phyloP scores from a whole-genome alignment of 2,888 invertebrate species.

The Achlya flavicornis region DNA sequence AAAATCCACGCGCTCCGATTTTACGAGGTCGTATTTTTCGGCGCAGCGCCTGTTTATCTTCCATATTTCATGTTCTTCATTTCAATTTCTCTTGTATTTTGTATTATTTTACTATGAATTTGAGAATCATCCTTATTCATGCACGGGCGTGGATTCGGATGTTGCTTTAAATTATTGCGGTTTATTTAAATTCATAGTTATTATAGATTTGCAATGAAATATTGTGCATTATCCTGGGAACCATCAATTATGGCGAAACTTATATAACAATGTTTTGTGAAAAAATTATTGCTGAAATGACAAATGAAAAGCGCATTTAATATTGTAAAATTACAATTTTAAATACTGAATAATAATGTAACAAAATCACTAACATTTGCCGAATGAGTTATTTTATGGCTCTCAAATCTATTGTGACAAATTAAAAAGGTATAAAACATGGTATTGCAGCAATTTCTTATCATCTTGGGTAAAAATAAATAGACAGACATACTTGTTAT shows the following conservation, averaged over 20 bases:
- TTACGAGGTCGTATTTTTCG: slow-evolving; percentile 67
- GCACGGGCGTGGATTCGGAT: not conserved
- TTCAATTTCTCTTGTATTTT: slow-evolving; percentile 53
- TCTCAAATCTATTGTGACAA: too few relatives aligned
- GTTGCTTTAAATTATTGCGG: slow-evolving; percentile 6
- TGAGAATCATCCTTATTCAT: slow-evolving; percentile 11
- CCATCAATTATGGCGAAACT: not conserved
- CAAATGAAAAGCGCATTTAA: not conserved
- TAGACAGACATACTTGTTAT: too few relatives aligned
- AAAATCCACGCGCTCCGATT: slow-evolving; percentile 53
- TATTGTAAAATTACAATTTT: too few relatives aligned
- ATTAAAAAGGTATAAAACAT: too few relatives aligned
- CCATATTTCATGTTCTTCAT: slow-evolving; percentile 57
- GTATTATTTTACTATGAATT: slow-evolving; percentile 16
- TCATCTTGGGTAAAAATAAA: too few relatives aligned
- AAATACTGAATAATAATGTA: too few relatives aligned
- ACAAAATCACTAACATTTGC: too few relatives aligned
- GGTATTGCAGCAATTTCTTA: too few relatives aligned
- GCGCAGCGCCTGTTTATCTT: slow-evolving; percentile 53
- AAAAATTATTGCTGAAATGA: not conserved
- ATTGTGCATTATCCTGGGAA: not conserved
- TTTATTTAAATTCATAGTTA: not conserved
- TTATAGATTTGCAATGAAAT: not conserved
- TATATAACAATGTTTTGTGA: too few relatives aligned
- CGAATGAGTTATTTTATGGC: too few relatives aligned